Evolutionary conservation across 2,797 vertebrate genomes (phyloP), one percentile per base, ranked within the genome.

Genomic region (Diplodus sargus): DNA sequence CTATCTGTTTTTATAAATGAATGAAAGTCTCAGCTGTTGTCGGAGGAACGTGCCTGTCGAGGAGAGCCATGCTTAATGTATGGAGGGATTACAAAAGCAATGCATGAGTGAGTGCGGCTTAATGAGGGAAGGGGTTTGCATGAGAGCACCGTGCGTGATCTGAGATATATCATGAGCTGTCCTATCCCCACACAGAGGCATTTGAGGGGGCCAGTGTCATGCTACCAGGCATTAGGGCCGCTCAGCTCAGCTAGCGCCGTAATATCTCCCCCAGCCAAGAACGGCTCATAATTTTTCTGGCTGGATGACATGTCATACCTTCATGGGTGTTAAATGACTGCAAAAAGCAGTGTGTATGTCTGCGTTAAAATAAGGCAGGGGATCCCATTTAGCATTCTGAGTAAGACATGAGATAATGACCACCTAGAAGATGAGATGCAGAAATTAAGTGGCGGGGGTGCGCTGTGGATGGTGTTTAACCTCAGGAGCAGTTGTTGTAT

Each of bases 111-210:
- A 81, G 64, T 10, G 16, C 39, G 0, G 81, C 75, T 86, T 91
- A 91, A 89, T 83, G 79, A 85, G 82, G 66, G 43, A 34, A 71
- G 71, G 72, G 83, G 81, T 76, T 85, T 80, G 88, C 85, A 85
- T 86, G 89, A 84, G 87, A 90, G 84, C 76, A 2, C 66, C 20
- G 53, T 82, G 88, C 75, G 79, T 91, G 88, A 85, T 90, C 68
- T 13, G 68, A 76, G 79, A 85, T 88, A 60, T 74, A 87, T 91
- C 84, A 86, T 77, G 82, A 81, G 84, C 84, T 75, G 77, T 76
- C 71, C 83, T 76, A 69, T 76, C 81, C 34, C 68, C 52, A 51
- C 76, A 20, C 74, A 15, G 59, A 84, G 74, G 78, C 75, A 85
- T 82, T 83, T 45, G 53, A 45, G 67, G 78, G 78, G 70, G 3